A percentile compares a stretch with the other conserved stretches of the same genome.
These are phyloP conservation scores for Cisticola juncidis DNA, from an alignment of 2,113 vertebrate genomes.

Conservation along the genomic window DNA sequence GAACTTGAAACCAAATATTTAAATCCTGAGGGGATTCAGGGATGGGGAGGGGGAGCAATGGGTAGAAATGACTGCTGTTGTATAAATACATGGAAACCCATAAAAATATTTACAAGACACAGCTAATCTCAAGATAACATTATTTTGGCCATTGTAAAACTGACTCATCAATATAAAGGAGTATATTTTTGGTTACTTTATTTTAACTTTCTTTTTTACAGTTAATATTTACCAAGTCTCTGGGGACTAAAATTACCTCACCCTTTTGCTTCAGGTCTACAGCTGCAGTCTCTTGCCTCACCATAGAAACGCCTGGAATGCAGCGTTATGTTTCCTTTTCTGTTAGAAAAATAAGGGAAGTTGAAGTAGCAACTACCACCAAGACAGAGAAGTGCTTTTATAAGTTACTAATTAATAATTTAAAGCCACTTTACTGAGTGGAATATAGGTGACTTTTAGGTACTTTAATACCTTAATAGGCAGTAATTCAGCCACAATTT, in stretches of 20 bases:
- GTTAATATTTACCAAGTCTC: constrained; percentile 96
- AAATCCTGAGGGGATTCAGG: not conserved
- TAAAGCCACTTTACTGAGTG: constrained; percentile 24
- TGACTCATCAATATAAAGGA: constrained; percentile 69
- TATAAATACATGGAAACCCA: constrained; percentile 57
- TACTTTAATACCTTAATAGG: constrained; percentile 7
- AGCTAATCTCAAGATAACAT: constrained; percentile 71
- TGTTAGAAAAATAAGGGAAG: constrained; percentile 84
- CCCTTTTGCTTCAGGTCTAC: constrained; percentile 81
- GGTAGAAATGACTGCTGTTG: not conserved
- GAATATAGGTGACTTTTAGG: constrained; percentile 47
- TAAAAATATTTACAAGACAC: constrained; percentile 64
- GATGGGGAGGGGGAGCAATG: not conserved
- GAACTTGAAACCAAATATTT: constrained; percentile 60
- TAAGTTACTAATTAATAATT: constrained; percentile 69
- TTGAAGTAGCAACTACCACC: constrained; percentile 73
- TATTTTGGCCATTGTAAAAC: constrained; percentile 62
- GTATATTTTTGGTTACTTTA: constrained; percentile 52
- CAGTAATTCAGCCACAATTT: not conserved
- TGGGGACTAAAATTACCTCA: constrained; percentile 92
- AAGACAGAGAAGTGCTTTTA: constrained; percentile 66
- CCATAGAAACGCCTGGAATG: constrained; percentile 91
- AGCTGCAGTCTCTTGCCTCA: constrained; percentile 94
- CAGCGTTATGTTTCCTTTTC: constrained; percentile 88
- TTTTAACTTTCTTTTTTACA: constrained; percentile 89